phyloP scores from a whole-genome alignment of 2,888 invertebrate genomes.

The Orthosia gothica region DNA sequence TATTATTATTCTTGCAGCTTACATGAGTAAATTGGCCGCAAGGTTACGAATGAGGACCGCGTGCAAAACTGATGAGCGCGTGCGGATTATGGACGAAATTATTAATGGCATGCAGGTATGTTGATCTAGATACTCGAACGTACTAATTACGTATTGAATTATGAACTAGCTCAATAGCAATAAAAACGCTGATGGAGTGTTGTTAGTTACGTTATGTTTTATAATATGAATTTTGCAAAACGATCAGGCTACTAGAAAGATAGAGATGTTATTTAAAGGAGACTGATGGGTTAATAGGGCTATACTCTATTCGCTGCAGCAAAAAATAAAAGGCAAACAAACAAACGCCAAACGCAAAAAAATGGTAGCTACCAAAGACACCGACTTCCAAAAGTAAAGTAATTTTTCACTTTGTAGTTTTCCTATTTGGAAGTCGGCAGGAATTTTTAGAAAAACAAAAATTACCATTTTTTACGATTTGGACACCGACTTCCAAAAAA shows the following conservation, averaged over 20 bases:
- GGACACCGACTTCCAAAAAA: too few species aligned
- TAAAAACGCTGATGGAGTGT: neutral
- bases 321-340: too few species aligned
- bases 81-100: slow-evolving; percentile 98
- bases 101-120: slow-evolving; percentile 97
- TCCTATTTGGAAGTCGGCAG: too few species aligned
- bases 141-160: slow-evolving; percentile 28
- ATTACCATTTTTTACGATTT: too few species aligned
- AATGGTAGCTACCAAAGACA: too few species aligned
- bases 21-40: slow-evolving; percentile 93
- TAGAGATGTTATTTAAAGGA: neutral
- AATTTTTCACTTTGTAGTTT: too few species aligned
- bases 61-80: slow-evolving; percentile 96
- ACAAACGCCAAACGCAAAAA: too few species aligned
- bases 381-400: too few species aligned
- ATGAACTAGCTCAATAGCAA: slow-evolving; percentile 6
- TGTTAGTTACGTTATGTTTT: neutral
- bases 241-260: neutral
- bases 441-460: too few species aligned
- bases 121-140: slow-evolving; percentile 70
- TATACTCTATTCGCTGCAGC: too few species aligned
- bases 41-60: slow-evolving; percentile 95
- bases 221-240: neutral
- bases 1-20: slow-evolving; percentile 84
- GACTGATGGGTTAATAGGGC: neutral